These are phyloP conservation scores for Theretra japonica DNA, from an alignment of 2,888 invertebrate genomes.

Conservation along the genomic window DNA sequence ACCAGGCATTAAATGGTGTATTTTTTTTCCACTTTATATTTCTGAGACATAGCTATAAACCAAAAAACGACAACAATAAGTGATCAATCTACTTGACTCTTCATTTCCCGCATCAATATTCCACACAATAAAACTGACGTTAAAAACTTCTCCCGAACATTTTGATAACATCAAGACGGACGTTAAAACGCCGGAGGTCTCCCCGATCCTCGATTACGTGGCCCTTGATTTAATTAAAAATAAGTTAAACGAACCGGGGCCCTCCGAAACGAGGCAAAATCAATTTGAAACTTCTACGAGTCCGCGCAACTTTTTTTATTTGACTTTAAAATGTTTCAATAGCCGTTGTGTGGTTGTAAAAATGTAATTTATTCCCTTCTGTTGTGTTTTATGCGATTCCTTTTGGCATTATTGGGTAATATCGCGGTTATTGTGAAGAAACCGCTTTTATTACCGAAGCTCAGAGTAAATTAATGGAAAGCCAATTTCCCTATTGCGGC, in stretches of 20 bases:
- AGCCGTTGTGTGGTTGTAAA: slow-evolving; percentile 42
- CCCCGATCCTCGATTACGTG: slow-evolving; percentile 57
- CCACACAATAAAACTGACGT: slow-evolving; percentile 16
- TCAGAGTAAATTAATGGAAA: not conserved
- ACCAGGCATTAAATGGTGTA: too few species aligned
- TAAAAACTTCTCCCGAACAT: slow-evolving; percentile 6
- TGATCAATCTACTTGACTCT: not conserved
- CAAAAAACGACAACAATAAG: too few species aligned
- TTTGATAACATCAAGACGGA: slow-evolving; percentile 26
- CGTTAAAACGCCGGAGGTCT: slow-evolving; percentile 32
- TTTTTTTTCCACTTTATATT: too few species aligned
- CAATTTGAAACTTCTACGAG: slow-evolving; percentile 69
- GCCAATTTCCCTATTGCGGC: too few species aligned
- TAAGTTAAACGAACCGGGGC: slow-evolving; percentile 72
- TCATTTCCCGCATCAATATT: not conserved
- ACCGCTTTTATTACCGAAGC: not conserved
- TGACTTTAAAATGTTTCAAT: slow-evolving; percentile 55
- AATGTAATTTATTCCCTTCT: slow-evolving; percentile 41
- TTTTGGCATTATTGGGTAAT: not conserved
- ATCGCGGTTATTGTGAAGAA: not conserved
- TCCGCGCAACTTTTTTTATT: slow-evolving; percentile 57
- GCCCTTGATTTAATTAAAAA: slow-evolving; percentile 76
- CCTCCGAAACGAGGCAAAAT: slow-evolving; percentile 57
- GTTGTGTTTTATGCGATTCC: slow-evolving; percentile 24
- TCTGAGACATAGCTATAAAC: too few species aligned